Percentiles rank a stretch among this genome's conserved stretches.
These are phyloP conservation scores for Lepidotrigona ventralis DNA, from an alignment of 1,140 invertebrate genomes.

Conservation along the genomic window DNA sequence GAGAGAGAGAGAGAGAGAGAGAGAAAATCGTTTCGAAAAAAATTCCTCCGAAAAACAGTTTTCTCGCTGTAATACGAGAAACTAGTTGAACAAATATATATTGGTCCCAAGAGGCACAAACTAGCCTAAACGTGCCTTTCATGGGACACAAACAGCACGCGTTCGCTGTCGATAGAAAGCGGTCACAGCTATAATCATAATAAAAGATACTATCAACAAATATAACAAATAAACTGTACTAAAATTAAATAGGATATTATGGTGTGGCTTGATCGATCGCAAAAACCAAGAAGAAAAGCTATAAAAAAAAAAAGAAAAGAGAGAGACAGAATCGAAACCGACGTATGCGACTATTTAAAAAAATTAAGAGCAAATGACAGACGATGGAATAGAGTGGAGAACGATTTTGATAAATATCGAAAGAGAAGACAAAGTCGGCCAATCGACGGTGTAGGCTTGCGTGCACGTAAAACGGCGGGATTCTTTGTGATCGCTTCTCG, in stretches of 20 bases:
- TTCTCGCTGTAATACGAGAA: not conserved
- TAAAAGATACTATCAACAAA: not conserved
- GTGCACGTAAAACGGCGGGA: conserved; percentile 49
- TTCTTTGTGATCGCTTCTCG: conserved; percentile 66
- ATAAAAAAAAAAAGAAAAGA: not conserved
- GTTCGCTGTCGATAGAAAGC: not conserved
- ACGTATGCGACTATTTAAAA: no score
- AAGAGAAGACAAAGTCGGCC: conserved; percentile 24
- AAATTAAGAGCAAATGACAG: not conserved
- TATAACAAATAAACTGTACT: not conserved
- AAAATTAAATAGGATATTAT: not conserved
- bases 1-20: not conserved
- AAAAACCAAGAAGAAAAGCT: no score
- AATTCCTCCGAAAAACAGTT: not conserved
- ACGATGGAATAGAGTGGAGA: not conserved
- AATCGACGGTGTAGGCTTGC: conserved; percentile 35
- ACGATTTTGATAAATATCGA: conserved; percentile 28
- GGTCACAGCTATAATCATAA: not conserved
- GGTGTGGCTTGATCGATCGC: no score
- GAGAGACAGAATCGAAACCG: not conserved
- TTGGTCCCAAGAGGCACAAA: not conserved
- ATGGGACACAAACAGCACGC: not conserved
- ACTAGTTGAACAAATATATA: conserved; percentile 20
- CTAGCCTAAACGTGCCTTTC: not conserved
- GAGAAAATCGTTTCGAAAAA: not conserved